A percentile compares a stretch with the other conserved stretches of the same genome.
These are phyloP conservation scores for Prunella strophiata DNA, from an alignment of 2,797 vertebrate species.

Conservation along the genomic window DNA sequence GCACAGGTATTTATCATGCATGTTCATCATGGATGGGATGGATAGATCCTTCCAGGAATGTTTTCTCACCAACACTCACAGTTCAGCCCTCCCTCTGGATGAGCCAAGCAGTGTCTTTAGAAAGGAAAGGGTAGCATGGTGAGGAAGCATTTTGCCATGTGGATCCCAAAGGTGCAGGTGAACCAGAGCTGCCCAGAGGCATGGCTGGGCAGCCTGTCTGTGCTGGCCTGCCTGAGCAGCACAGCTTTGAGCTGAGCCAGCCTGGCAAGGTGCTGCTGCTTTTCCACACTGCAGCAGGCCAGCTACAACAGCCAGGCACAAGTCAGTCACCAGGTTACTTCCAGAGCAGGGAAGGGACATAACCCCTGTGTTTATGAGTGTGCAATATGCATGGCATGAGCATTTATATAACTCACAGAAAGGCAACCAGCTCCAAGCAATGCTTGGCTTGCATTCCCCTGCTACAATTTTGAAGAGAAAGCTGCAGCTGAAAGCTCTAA, in stretches of 20 bases:
- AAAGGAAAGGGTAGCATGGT: not conserved
- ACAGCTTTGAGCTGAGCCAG: fast-evolving
- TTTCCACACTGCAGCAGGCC: not conserved
- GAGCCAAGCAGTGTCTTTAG: not conserved
- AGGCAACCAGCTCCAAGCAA: not conserved
- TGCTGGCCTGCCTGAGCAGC: not conserved
- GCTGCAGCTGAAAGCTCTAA: not conserved
- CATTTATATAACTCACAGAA: not conserved
- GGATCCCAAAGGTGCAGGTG: not conserved
- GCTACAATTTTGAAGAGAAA: not conserved
- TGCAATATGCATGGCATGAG: not conserved
- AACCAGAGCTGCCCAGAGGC: not conserved
- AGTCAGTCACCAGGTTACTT: not conserved
- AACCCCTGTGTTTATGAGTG: not conserved
- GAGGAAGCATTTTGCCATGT: not conserved
- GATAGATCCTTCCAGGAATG: not conserved
- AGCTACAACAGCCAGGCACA: not conserved
- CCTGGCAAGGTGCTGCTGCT: not conserved
- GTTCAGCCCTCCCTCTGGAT: not conserved
- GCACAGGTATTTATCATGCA: not conserved
- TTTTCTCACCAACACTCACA: not conserved
- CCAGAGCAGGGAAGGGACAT: not conserved
- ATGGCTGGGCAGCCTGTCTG: not conserved
- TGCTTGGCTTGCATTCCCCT: not conserved
- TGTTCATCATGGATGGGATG: not conserved